Percentiles rank a stretch among this genome's conserved stretches.
Conservation (phyloP, 2,797 vertebrate species). For the Onychomys torridus region DNA sequence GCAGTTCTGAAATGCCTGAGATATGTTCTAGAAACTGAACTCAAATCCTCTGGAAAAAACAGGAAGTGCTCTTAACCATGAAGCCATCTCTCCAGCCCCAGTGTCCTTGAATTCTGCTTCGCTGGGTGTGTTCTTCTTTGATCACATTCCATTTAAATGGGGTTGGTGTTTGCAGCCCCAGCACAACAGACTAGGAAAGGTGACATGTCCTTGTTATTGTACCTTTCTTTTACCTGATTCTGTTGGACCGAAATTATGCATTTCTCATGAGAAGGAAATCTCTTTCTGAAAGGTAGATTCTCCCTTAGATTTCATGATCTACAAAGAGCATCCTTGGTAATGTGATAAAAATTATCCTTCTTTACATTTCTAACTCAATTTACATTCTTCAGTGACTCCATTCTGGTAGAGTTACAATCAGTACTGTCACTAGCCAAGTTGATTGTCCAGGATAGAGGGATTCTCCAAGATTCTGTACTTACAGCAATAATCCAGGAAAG, state of each 20-base stretch:
- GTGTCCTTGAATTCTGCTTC: not conserved
- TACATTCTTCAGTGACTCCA: not conserved
- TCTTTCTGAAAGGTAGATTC: not conserved
- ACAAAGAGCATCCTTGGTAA: not conserved
- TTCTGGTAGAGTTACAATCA: not conserved
- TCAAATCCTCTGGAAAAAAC: not conserved
- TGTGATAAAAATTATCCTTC: not conserved
- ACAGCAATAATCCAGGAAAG: not conserved
- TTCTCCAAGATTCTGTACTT: not conserved
- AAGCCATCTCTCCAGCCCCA: not conserved
- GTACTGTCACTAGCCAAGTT: no score
- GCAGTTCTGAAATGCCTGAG: not conserved
- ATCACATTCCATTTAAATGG: not conserved
- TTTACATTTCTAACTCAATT: not conserved
- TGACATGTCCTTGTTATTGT: not conserved
- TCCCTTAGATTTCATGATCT: not conserved
- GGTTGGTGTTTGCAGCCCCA: not conserved
- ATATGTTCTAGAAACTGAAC: not conserved
- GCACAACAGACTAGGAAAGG: not conserved
- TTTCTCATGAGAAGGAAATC: not conserved
- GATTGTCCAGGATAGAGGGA: rapidly evolving
- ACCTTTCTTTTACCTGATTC: not conserved
- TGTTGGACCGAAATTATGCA: not conserved
- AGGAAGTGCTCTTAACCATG: not conserved
- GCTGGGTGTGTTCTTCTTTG: not conserved